Evolutionary conservation across 2,113 vertebrate species (phyloP), one percentile per base, ranked within the genome.

Genomic region (Rhodinocichla rosea): DNA sequence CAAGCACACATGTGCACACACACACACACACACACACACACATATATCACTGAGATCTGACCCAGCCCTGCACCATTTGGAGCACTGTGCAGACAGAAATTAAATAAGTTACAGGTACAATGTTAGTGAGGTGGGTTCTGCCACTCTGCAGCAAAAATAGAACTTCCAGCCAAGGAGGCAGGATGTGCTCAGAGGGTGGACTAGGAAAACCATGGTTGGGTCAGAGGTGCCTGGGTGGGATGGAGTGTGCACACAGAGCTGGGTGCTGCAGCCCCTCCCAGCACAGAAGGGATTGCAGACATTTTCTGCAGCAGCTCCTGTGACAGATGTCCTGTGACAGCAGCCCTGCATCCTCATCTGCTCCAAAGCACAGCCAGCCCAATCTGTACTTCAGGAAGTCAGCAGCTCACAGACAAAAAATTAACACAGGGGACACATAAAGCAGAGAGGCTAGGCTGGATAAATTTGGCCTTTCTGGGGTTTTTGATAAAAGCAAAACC

Each of bases 181-280:
- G 39, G 30, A 32, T 3, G 35, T 56, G 64, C 59, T 80, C 55
- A 57, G 42, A 24, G 7, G 37, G 47, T 6, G 26, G 6, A 15
- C 2, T 5, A 52, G 47, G 42, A 64, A 71, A 71, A 21, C 10
- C 19, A 4, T 1, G 32, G 60, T 33, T 81, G 73, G 67, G 40
- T 49, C 0, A 1, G 70, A 64, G 37, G 37, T 16, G 23, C 49
- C 33, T 1, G 2, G 2, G 1, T 24, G 70, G 49, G 57, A n/a
- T 18, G 56, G 37, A 8, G 10, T 5, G 10, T 30, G 32, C 18
- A 13, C 0, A 2, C 1, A 42, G 49, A 64, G 37, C 55, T 74
- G 60, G 23, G 24, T 35, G 67, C 17, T 35, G 68, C 67, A 32
- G 45, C 22, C 59, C 42, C 23, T 40, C 21, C 6, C 52, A 44